Conservation (phyloP, 1,140 invertebrate species). For the Diplogasteroides magnus region DNA sequence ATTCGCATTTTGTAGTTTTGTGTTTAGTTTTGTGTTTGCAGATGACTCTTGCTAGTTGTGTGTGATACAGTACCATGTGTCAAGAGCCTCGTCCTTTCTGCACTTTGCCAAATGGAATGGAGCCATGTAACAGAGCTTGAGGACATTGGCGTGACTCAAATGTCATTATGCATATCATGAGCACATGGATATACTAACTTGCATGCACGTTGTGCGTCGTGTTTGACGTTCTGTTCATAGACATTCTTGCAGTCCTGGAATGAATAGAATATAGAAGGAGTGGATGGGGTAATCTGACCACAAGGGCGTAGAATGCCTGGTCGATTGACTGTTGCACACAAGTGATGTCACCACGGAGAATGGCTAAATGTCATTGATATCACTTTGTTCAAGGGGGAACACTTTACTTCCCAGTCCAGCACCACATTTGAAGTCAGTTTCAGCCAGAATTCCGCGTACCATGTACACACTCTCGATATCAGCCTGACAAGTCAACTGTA, state of each 20-base stretch:
- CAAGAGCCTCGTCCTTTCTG: background rate
- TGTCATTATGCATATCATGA: background rate
- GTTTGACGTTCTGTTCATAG: background rate
- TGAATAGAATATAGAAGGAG: background rate
- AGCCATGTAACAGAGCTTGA: background rate
- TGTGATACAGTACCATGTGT: background rate
- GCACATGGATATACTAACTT: background rate
- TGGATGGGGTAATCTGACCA: background rate
- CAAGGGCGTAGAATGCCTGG: no score
- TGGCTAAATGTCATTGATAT: background rate
- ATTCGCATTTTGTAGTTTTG: background rate
- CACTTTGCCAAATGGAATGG: background rate
- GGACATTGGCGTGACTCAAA: background rate
- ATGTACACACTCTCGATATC: background rate
- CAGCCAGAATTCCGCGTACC: background rate
- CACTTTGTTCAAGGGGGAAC: background rate
- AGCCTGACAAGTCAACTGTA: background rate
- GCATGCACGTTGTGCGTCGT: background rate
- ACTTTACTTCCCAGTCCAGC: background rate
- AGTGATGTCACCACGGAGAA: background rate
- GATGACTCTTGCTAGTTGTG: background rate
- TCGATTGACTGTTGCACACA: background rate
- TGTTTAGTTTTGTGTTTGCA: background rate
- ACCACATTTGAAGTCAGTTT: background rate
- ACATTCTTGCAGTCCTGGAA: background rate